phyloP scores from a whole-genome alignment of 2,888 invertebrate genomes.

The Reticulitermes lucifugus region DNA sequence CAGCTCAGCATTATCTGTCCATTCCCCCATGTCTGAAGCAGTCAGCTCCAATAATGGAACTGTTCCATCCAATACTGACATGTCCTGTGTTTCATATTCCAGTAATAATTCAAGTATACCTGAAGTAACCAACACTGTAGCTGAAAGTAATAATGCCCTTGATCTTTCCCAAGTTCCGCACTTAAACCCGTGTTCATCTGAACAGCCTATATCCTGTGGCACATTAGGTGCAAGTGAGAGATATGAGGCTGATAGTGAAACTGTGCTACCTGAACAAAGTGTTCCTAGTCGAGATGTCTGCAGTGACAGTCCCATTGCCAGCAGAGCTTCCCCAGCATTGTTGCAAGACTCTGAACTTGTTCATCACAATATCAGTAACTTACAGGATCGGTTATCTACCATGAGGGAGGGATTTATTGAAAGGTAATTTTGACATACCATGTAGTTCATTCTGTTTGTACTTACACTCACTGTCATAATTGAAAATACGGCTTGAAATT shows the following conservation, averaged over 20 bases:
- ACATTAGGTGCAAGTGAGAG: not conserved
- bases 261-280: slow-evolving; percentile 8
- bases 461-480: no score
- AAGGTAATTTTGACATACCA: slow-evolving; percentile 59
- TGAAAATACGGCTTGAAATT: no score
- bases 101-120: not conserved
- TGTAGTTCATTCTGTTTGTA: no score
- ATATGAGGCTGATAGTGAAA: slow-evolving; percentile 9
- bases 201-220: slow-evolving; percentile 16
- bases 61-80: slow-evolving; percentile 7
- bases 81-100: not conserved
- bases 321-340: slow-evolving; percentile 10
- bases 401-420: slow-evolving; percentile 71
- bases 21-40: slow-evolving; percentile 32
- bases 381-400: slow-evolving; percentile 63
- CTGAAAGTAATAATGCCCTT: slow-evolving; percentile 4
- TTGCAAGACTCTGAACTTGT: slow-evolving; percentile 40
- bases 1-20: slow-evolving; percentile 31
- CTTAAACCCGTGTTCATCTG: not conserved
- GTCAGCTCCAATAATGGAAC: not conserved
- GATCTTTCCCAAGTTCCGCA: slow-evolving; percentile 35
- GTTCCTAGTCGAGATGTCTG: slow-evolving; percentile 16
- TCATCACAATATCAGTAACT: slow-evolving; percentile 44
- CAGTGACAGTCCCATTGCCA: not conserved
- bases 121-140: not conserved